These are phyloP conservation scores for Kuschelorhynchus macadamiae DNA, from an alignment of 2,888 invertebrate species.

Conservation along the genomic window DNA sequence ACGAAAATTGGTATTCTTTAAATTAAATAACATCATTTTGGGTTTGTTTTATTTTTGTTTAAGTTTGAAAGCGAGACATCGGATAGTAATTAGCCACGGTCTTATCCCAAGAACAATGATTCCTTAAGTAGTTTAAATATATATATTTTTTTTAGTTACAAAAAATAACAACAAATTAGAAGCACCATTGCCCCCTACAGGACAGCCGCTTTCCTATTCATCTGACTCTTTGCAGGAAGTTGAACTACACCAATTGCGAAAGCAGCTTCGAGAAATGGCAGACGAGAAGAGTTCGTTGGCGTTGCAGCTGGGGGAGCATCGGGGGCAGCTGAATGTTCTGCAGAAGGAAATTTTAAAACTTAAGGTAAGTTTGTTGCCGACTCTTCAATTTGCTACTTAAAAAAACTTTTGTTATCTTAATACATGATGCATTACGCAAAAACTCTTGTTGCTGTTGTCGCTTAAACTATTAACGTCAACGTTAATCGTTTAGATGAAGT, in stretches of 20 bases:
- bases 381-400: neutral
- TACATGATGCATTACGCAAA: too few species aligned
- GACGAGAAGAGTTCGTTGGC: constrained; percentile 78
- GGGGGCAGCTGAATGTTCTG: constrained; percentile 77
- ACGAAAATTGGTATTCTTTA: too few species aligned
- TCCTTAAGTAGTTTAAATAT: too few species aligned
- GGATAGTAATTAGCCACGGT: too few species aligned
- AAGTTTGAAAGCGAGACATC: too few species aligned
- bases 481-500: too few species aligned
- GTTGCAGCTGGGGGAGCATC: constrained; percentile 76
- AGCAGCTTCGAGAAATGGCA: constrained; percentile 75
- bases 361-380: constrained; percentile 78
- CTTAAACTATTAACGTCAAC: too few species aligned
- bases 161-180: constrained; percentile 64
- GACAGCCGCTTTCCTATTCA: constrained; percentile 46
- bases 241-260: constrained; percentile 77
- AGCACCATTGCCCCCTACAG: constrained; percentile 9
- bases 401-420: too few species aligned
- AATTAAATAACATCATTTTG: too few species aligned
- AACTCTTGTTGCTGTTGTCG: too few species aligned
- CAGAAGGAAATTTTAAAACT: constrained; percentile 79
- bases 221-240: constrained; percentile 68
- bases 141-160: constrained; percentile 56
- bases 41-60: too few species aligned
- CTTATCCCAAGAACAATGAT: too few species aligned